Base-by-base conservation (phyloP, 64 coral and sea anemone species). In the Orbicella faveolata region DNA sequence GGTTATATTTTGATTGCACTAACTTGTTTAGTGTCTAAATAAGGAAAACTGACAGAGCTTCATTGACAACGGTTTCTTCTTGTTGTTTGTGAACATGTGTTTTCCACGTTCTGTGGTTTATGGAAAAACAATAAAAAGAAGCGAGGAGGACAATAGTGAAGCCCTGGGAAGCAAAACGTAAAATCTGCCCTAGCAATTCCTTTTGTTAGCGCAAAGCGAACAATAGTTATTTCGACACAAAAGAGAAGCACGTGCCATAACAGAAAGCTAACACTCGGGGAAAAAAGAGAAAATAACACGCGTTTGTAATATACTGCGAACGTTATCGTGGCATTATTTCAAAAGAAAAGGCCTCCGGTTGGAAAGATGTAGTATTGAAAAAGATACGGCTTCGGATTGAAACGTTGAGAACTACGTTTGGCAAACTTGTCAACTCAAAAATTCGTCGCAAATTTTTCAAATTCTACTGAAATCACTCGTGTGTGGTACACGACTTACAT, bases 191-290 rank as follows among this genome's bases (percentile, higher is more conserved):
- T 30, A 64, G 39, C 65, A 15, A 6, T 26, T 37, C 26, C 65
- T 52, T 54, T 85, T 85, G 82, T 73, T 68, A 17, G 82, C 23
- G 82, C 62, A 72, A 44, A 59, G 41, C 36, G 35, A 85, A 85
- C 82, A 85, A 85, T 85, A 33, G 82, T 51, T 67, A 20, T 85
- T 6, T 18, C 11, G 36, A 44, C 65, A 85, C 65, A 85, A 85
- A 72, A 85, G 82, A 63, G 12, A 85, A n/a, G 65, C 82, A 85
- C 82, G 82, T 85, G 82, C 82, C 82, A 65, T 1, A 79, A 79
- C 23, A 59, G 52, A 59, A 52, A 57, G 77, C 52, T 57, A 79
- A 57, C 61, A 16, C 61, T 63, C 34, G 39, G 18, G 26, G 35
- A n/a, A 51, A 12, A 81, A 81, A 81, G 20, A 33, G 20, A 33